These are phyloP conservation scores for Abrostola triplasia DNA, from an alignment of 2,888 invertebrate species.

Conservation along the genomic window DNA sequence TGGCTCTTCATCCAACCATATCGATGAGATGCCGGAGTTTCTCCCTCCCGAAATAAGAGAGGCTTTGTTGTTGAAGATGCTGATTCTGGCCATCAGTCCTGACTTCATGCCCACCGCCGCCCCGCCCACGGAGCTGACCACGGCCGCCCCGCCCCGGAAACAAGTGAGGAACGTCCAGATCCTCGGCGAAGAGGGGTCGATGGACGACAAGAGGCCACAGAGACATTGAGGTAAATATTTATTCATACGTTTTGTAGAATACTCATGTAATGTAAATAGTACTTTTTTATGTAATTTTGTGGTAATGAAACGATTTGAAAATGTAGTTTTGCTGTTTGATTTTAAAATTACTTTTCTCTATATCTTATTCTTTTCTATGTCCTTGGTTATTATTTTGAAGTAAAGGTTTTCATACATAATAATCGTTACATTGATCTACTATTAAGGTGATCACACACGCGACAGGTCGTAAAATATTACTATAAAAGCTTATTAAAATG, in stretches of 20 bases:
- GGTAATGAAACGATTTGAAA: conserved; percentile 64
- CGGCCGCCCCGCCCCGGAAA: conserved; percentile 85
- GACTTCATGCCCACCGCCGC: conserved; percentile 83
- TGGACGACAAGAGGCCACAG: conserved; percentile 74
- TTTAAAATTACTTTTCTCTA: conserved; percentile 29
- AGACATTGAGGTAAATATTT: conserved; percentile 70
- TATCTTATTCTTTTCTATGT: too few relatives aligned
- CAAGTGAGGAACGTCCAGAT: conserved; percentile 92
- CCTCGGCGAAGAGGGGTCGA: conserved; percentile 89
- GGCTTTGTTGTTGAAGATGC: conserved; percentile 91
- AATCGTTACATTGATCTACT: too few relatives aligned
- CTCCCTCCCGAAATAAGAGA: conserved; percentile 92
- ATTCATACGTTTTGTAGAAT: conserved; percentile 67
- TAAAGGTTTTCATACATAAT: too few relatives aligned
- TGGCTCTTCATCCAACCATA: conserved; percentile 77
- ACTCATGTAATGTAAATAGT: conserved; percentile 79
- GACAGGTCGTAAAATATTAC: too few relatives aligned
- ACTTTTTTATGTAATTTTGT: conserved; percentile 65
- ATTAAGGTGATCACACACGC: too few relatives aligned
- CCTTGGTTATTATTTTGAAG: too few relatives aligned
- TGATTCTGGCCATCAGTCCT: conserved; percentile 91
- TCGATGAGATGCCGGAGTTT: conserved; percentile 88
- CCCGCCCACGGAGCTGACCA: conserved; percentile 81
- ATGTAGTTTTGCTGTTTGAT: conserved; percentile 54
- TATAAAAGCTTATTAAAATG: too few relatives aligned